phyloP scores from a whole-genome alignment of 2,113 vertebrate species.

The Pungitius pungitius region DNA sequence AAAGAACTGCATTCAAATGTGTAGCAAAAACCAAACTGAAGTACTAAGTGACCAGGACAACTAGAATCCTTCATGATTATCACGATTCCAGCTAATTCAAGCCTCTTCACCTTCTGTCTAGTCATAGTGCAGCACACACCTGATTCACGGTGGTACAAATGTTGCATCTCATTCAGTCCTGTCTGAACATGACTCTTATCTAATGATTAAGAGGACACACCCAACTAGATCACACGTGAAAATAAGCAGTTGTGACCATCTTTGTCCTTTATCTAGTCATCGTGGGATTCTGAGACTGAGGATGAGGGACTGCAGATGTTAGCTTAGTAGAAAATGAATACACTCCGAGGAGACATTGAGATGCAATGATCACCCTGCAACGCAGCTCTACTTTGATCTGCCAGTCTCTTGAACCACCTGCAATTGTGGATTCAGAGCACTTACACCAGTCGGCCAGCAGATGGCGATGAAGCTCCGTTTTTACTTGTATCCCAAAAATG shows the following conservation, averaged over 20 bases:
- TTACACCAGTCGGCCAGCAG: slow-evolving; percentile 40
- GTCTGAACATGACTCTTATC: background rate
- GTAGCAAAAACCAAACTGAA: too few species aligned
- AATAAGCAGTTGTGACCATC: background rate
- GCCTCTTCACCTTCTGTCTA: too few species aligned
- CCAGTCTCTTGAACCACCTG: background rate
- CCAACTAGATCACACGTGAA: background rate
- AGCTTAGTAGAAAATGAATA: background rate
- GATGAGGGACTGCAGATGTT: background rate
- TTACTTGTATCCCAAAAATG: background rate
- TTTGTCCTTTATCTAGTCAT: background rate
- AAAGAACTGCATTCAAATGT: background rate
- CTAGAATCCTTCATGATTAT: too few species aligned
- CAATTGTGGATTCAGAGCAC: background rate
- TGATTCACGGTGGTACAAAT: background rate
- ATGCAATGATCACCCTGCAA: background rate
- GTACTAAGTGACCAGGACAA: too few species aligned
- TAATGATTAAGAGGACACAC: too few species aligned
- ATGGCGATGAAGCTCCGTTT: slow-evolving; percentile 16
- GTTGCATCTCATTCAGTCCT: background rate
- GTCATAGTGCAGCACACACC: too few species aligned
- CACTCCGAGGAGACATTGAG: background rate
- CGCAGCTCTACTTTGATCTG: too few species aligned
- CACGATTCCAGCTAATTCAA: too few species aligned
- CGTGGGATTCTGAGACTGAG: background rate